Evolutionary conservation across 2,113 vertebrate species (phyloP), one percentile per base, ranked within the genome.

Genomic region (Urocolius indicus): DNA sequence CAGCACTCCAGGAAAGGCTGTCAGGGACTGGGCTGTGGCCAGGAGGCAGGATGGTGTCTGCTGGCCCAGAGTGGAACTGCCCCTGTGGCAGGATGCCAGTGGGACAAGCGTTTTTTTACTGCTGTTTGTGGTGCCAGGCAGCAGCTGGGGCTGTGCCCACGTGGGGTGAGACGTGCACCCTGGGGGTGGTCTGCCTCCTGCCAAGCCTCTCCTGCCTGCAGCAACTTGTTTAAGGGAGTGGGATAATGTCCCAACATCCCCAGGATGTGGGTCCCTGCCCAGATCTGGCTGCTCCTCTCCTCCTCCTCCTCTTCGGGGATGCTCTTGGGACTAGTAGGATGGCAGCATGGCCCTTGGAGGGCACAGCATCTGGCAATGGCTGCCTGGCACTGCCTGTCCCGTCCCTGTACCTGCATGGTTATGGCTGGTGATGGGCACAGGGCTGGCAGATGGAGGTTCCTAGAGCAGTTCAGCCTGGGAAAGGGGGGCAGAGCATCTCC

Each of bases 221-320:
- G 36, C 11, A n/a, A 12, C 51, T 49, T 10, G 11, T 48, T 52
- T 80, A 6, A 1, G 52, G 1, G 1, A 68, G 38, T 6, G 20
- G 22, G 43, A 51, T 66, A 74, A 62, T 15, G 54, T 15, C 20
- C 21, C 23, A 34, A 41, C 58, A 23, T 10, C 46, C 41, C 36
- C 9, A 63, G 29, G 46, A 43, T 41, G 45, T 0, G 3, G 34
- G 22, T 38, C 5, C 30, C 62, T 19, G 10, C 15, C 10, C 1
- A 0, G 16, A 54, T 26, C 16, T 22, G 36, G 20, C 67, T 83
- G 49, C 27, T 8, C 5, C 48, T 6, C 49, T 63, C 71, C 65
- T 58, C 0, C 0, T 24, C 9, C 5, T 52, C 7, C 45, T 67
- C 71, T 59, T 58, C 0, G 0, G 52, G 9, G 23, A 48, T 45